These are phyloP conservation scores for Sarcophaga variegata DNA, from an alignment of 2,888 invertebrate species.

Conservation along the genomic window DNA sequence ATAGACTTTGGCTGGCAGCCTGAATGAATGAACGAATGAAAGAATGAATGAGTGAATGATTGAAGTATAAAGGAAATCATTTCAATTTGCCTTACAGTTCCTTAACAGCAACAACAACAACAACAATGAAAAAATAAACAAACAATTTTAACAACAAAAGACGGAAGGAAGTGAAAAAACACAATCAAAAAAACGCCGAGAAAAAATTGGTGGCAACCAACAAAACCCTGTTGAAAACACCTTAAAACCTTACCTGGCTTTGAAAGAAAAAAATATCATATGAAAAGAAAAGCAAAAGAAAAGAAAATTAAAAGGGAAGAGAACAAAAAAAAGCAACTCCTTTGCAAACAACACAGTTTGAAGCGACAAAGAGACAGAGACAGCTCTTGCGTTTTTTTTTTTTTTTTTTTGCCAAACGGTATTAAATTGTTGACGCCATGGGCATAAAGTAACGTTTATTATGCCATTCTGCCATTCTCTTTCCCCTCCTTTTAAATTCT, in stretches of 20 bases:
- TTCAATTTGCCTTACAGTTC: not conserved
- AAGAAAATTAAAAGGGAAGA: too few relatives aligned
- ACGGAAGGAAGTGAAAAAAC: not conserved
- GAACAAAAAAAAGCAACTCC: too few relatives aligned
- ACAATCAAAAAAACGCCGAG: too few relatives aligned
- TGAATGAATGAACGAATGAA: not conserved
- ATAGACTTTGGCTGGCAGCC: not conserved
- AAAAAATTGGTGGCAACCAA: too few relatives aligned
- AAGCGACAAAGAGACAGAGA: too few relatives aligned
- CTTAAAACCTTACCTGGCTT: not conserved
- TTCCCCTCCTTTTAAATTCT: too few relatives aligned
- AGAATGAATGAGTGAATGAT: not conserved
- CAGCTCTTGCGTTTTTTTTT: too few relatives aligned
- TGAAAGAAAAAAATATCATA: not conserved
- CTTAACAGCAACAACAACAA: not conserved
- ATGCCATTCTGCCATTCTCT: too few relatives aligned
- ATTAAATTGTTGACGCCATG: slow-evolving; percentile 72
- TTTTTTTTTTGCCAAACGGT: slow-evolving; percentile 16
- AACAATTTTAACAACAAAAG: not conserved
- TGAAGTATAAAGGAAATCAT: slow-evolving; percentile 5
- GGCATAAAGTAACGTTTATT: too few relatives aligned
- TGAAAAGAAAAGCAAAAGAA: too few relatives aligned
- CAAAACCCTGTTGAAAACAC: too few relatives aligned
- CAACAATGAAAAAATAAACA: slow-evolving; percentile 11
- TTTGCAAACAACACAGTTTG: too few relatives aligned